phyloP scores from a whole-genome alignment of 2,888 invertebrate genomes.

The Apoda limacodes region DNA sequence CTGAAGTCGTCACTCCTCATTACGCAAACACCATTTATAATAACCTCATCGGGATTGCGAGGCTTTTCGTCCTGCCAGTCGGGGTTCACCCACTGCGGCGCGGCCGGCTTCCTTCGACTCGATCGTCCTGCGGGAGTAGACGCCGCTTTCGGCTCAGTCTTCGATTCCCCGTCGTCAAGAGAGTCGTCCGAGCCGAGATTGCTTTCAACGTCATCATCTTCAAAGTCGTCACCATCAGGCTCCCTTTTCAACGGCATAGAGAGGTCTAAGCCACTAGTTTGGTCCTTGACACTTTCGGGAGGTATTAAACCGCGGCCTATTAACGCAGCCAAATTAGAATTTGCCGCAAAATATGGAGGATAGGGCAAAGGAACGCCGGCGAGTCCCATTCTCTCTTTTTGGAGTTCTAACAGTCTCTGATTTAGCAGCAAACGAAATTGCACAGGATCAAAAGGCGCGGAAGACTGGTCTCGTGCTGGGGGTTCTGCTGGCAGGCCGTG shows the following conservation, averaged over 20 bases:
- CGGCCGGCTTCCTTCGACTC: constrained; percentile 91
- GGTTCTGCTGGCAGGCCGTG: constrained; percentile 81
- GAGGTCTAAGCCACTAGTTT: constrained; percentile 88
- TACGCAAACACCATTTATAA: constrained; percentile 94
- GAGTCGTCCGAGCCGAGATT: constrained; percentile 79
- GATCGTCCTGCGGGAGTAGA: constrained; percentile 57
- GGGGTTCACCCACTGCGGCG: constrained; percentile 98
- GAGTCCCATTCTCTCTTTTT: constrained; percentile 85
- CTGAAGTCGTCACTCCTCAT: constrained; percentile 86
- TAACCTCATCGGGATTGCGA: constrained; percentile 78
- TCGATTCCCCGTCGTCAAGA: constrained; percentile 67
- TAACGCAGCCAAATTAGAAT: constrained; percentile 80
- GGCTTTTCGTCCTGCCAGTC: constrained; percentile 84
- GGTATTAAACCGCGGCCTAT: constrained; percentile 77
- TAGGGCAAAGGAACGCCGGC: constrained; percentile 81
- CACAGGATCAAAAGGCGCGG: constrained; percentile 89
- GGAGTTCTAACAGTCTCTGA: constrained; percentile 88
- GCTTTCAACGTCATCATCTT: constrained; percentile 83
- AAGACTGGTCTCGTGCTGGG: constrained; percentile 78
- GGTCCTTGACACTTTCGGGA: constrained; percentile 76
- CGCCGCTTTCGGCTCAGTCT: constrained; percentile 67
- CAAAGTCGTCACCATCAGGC: constrained; percentile 82
- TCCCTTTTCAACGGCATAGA: constrained; percentile 87
- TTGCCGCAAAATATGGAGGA: constrained; percentile 82
- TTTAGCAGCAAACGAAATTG: constrained; percentile 90